Percentiles rank a stretch among this genome's conserved stretches.
These are phyloP conservation scores for Ectemnius continuus DNA, from an alignment of 2,888 invertebrate genomes.

Conservation along the genomic window DNA sequence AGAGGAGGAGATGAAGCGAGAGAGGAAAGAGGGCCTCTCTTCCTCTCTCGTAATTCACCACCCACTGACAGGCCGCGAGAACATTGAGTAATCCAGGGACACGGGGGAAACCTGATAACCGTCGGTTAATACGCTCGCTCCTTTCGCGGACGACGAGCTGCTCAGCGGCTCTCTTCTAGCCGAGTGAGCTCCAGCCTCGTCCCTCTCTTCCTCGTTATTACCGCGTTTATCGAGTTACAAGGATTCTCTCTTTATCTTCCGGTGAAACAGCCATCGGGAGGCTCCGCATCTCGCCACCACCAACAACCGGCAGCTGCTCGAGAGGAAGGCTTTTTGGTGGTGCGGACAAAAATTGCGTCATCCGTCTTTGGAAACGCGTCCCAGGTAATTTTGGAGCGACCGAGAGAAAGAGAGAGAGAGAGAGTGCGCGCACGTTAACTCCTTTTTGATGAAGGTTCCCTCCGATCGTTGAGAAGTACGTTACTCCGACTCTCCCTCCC, in stretches of 20 bases:
- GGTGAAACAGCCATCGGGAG: neutral
- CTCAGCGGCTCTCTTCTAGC: neutral
- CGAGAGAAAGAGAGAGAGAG: neutral
- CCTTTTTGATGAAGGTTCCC: conserved; percentile 10
- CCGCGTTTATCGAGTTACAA: neutral
- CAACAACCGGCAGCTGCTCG: neutral
- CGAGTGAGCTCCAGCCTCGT: conserved; percentile 28
- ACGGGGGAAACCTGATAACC: conserved; percentile 55
- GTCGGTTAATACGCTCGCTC: conserved; percentile 32
- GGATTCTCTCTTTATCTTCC: conserved; percentile 2
- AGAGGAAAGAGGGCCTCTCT: conserved; percentile 17
- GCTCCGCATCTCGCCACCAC: too few species aligned
- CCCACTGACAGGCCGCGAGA: conserved; percentile 45
- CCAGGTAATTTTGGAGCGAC: neutral
- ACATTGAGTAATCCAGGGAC: conserved; percentile 56
- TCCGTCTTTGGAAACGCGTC: neutral
- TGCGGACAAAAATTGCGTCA: neutral
- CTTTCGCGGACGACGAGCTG: conserved; percentile 25
- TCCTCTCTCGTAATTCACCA: conserved; percentile 47
- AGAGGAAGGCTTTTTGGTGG: neutral
- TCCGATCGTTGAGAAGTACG: neutral
- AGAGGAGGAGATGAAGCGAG: neutral
- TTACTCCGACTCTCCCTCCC: too few species aligned
- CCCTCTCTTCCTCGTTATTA: conserved; percentile 33
- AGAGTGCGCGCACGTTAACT: neutral